These are phyloP conservation scores for Arctopsyche grandis DNA, from an alignment of 1,140 invertebrate genomes.

Conservation along the genomic window DNA sequence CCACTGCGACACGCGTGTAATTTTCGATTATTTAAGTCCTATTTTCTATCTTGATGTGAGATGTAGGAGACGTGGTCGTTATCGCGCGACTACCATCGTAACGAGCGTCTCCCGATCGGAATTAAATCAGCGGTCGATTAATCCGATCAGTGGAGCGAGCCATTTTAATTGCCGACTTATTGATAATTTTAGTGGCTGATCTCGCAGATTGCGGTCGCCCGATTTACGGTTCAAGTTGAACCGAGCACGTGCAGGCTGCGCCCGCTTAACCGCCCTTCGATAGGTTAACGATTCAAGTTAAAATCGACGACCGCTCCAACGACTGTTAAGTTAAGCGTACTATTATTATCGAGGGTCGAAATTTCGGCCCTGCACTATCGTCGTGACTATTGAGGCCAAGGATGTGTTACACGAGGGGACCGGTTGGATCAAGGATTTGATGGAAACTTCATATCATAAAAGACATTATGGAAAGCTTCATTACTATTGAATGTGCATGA, in stretches of 20 bases:
- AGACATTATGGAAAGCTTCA: too few relatives aligned
- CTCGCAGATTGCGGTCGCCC: background rate
- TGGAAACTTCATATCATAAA: too few relatives aligned
- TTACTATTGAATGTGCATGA: too few relatives aligned
- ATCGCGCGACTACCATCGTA: conserved; percentile 6
- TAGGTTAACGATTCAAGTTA: conserved; percentile 13
- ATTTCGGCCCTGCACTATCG: too few relatives aligned
- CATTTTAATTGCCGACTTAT: conserved; percentile 51
- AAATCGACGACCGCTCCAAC: background rate
- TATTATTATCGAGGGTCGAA: too few relatives aligned
- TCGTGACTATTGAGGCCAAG: too few relatives aligned
- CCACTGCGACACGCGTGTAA: background rate
- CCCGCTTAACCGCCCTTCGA: too few relatives aligned
- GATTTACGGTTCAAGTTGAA: conserved; percentile 1
- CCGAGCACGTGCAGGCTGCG: background rate
- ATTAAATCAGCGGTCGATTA: conserved; percentile 37
- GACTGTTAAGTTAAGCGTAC: too few relatives aligned
- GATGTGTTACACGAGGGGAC: too few relatives aligned
- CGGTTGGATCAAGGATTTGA: too few relatives aligned
- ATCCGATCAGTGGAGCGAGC: conserved; percentile 47
- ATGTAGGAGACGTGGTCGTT: background rate
- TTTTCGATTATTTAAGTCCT: background rate
- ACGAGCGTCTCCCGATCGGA: background rate
- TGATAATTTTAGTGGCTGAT: conserved; percentile 33
- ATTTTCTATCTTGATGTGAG: too few relatives aligned